These are phyloP conservation scores for Creontiades dilutus DNA, from an alignment of 2,888 invertebrate species.

Conservation along the genomic window DNA sequence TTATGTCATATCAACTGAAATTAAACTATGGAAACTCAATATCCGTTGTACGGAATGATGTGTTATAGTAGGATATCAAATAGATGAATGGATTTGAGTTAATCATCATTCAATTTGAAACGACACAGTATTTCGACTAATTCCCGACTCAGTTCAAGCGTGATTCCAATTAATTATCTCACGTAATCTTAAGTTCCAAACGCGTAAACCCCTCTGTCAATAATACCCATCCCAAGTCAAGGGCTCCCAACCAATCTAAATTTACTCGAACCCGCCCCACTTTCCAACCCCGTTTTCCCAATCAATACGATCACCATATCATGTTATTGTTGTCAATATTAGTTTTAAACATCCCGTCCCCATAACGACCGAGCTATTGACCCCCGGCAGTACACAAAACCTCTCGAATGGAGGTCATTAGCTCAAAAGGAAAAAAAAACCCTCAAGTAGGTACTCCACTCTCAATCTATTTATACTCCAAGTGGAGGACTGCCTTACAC, in stretches of 20 bases:
- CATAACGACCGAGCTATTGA: background rate
- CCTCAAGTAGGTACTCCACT: background rate
- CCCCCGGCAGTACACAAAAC: background rate
- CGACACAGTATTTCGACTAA: too few species aligned
- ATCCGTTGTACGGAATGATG: too few species aligned
- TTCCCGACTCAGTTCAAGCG: too few species aligned
- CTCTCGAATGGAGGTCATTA: background rate
- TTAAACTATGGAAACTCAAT: too few species aligned
- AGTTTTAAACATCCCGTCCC: background rate
- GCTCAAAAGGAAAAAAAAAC: background rate
- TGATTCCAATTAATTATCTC: too few species aligned
- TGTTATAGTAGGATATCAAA: too few species aligned
- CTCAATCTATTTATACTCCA: slow-evolving; percentile 8
- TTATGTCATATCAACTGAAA: too few species aligned
- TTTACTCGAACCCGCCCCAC: background rate
- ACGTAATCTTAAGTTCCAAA: too few species aligned
- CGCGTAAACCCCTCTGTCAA: too few species aligned
- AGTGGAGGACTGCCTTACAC: slow-evolving; percentile 38
- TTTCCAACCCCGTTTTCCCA: background rate
- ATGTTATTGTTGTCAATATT: background rate
- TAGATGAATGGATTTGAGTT: too few species aligned
- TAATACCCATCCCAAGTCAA: background rate
- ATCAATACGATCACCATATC: background rate
- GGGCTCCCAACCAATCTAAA: background rate
- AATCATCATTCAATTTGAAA: too few species aligned